Evolutionary conservation across 2,113 vertebrate genomes (phyloP).

Genomic region (Heloderma charlesbogerti): DNA sequence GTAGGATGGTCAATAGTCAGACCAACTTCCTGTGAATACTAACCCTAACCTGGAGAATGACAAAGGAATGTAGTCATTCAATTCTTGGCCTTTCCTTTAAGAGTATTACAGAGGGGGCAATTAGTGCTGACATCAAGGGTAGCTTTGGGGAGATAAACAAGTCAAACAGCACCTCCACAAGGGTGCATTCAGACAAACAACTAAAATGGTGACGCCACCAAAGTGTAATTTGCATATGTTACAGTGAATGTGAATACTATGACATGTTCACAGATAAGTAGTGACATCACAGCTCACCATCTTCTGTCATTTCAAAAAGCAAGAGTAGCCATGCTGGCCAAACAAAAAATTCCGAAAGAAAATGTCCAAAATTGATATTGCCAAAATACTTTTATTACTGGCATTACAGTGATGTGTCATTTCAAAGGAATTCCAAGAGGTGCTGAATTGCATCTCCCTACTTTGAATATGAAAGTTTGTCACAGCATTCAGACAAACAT

Average conservation of each 20-base stretch:
- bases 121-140: constrained; percentile 47
- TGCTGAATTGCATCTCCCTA: not conserved
- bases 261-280: not conserved
- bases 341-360: not conserved
- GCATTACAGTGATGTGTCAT: too few relatives aligned
- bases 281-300: not conserved
- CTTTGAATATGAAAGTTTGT: not conserved
- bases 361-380: too few relatives aligned
- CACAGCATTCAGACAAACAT: not conserved
- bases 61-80: constrained; percentile 63
- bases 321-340: too few relatives aligned
- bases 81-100: constrained; percentile 45
- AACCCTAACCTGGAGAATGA: constrained; percentile 59
- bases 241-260: not conserved
- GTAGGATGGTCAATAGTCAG: constrained; percentile 44
- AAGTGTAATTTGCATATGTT: not conserved
- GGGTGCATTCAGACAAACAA: not conserved
- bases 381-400: too few relatives aligned
- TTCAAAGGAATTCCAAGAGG: not conserved
- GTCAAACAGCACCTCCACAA: not conserved
- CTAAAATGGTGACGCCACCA: not conserved
- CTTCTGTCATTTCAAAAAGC: not conserved
- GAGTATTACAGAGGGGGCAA: constrained; percentile 51
- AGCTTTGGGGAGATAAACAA: constrained; percentile 23
- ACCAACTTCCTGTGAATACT: constrained; percentile 52